Conservation (phyloP, 2,888 invertebrate species). For the Petrophora chlorosata region DNA sequence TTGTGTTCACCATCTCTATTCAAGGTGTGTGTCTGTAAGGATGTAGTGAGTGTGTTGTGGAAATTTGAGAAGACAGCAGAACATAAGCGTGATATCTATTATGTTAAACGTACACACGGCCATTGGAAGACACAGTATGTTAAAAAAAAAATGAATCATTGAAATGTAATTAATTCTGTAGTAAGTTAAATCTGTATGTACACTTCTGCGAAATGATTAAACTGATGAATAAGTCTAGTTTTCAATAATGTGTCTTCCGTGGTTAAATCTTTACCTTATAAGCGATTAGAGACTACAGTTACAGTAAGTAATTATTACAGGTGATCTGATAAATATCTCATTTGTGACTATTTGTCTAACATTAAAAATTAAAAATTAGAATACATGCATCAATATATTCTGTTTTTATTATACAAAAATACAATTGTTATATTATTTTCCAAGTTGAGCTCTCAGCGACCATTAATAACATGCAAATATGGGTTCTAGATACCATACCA, state of each 20-base stretch:
- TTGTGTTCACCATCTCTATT: slow-evolving; percentile 18
- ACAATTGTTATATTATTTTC: not conserved
- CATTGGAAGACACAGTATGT: slow-evolving; percentile 13
- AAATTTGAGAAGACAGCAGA: slow-evolving; percentile 37
- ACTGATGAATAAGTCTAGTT: not conserved
- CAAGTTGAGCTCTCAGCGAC: not conserved
- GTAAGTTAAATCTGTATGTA: no score
- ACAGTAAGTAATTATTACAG: slow-evolving; percentile 51
- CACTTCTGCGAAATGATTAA: not conserved
- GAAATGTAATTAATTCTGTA: no score
- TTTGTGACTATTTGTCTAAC: not conserved
- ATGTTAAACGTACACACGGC: slow-evolving; percentile 25
- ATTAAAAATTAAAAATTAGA: no score
- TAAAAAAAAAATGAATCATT: not conserved
- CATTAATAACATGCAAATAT: slow-evolving; percentile 20
- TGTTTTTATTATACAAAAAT: not conserved
- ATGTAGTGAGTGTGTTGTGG: slow-evolving; percentile 10
- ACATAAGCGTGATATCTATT: slow-evolving; percentile 40
- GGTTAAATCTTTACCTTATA: slow-evolving; percentile 25
- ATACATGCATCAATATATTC: not conserved
- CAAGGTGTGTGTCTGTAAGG: not conserved
- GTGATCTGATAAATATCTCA: no score
- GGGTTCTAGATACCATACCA: slow-evolving; percentile 31
- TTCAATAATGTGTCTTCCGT: slow-evolving; percentile 20
- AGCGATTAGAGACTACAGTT: slow-evolving; percentile 51